Conservation (phyloP, 2,113 vertebrate genomes). For the Xenopus tropicalis region UCB_Xtro_10.0 CM004444.2:137829501-137830000, state of each 20-base stretch:
- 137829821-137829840: too few species aligned
- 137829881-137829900: too few species aligned
- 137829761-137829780: not conserved
- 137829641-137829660: conserved; percentile 60
- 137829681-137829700: conserved; percentile 14
- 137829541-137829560: conserved; percentile 34
- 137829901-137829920: too few species aligned
- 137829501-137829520: too few species aligned
- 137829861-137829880: too few species aligned
- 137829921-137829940: too few species aligned
- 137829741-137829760: conserved; percentile 38
- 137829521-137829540: conserved; percentile 5
- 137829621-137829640: conserved; percentile 62
- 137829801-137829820: too few species aligned
- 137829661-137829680: conserved; percentile 48
- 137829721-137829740: conserved; percentile 41
- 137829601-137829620: conserved; percentile 75
- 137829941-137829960: too few species aligned
- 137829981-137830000: too few species aligned
- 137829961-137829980: too few species aligned
- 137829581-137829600: conserved; percentile 48
- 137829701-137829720: conserved; percentile 6
- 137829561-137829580: conserved; percentile 49
- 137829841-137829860: too few species aligned
- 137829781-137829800: not conserved